Evolutionary conservation across 2,113 vertebrate genomes (phyloP), one percentile per base, ranked within the genome.

Genomic region (Polyodon spathula): DNA sequence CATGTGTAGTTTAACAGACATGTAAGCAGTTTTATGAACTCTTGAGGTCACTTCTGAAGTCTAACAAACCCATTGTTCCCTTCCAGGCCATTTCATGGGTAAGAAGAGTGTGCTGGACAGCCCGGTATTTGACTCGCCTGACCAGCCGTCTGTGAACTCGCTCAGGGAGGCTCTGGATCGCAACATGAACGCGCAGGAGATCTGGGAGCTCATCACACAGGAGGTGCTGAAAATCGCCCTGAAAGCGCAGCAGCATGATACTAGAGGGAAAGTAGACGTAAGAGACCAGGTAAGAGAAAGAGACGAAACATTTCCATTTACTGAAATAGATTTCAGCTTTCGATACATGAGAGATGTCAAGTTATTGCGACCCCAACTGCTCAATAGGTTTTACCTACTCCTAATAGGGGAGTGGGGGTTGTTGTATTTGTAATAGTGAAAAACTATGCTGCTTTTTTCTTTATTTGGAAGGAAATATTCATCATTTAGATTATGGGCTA

Each of bases 1-100:
- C n/a, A n/a, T n/a, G n/a, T n/a, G n/a, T n/a, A n/a, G n/a, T n/a
- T n/a, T n/a, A n/a, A n/a, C n/a, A n/a, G n/a, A n/a, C n/a, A n/a
- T n/a, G n/a, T n/a, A n/a, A n/a, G n/a, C n/a, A n/a, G n/a, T n/a
- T n/a, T n/a, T n/a, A n/a, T n/a, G n/a, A n/a, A n/a, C n/a, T n/a
- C n/a, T n/a, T n/a, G n/a, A n/a, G n/a, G n/a, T n/a, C n/a, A n/a
- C n/a, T 42, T 61, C 14, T 12, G 39, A 12, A 4, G 40, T 17
- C 3, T 40, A 50, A 14, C 37, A 12, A n/a, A n/a, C n/a, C n/a
- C n/a, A n/a, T n/a, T 15, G 6, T 52, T 54, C 1, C n/a, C 44
- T 50, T 43, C 65, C 53, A 97, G 94, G 94, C 43, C 92, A 95
- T 75, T 96, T 97, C 69, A 97, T 97, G 94, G 94, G 94, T 6